Evolutionary conservation across 2,113 vertebrate species (phyloP).

Genomic region (Redunca redunca): DNA sequence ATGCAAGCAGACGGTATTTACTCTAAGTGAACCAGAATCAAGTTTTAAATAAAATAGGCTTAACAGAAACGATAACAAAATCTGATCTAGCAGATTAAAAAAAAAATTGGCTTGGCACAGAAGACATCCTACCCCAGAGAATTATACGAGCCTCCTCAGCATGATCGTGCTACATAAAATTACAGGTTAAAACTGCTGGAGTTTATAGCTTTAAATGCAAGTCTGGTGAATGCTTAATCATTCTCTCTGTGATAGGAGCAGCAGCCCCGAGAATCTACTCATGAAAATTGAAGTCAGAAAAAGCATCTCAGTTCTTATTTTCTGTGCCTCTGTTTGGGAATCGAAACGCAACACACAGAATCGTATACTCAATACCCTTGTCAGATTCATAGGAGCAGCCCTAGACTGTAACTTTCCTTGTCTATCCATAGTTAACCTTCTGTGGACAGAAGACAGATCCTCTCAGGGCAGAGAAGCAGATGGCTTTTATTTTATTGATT

Average conservation of each 20-base stretch:
- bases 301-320: neutral
- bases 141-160: neutral
- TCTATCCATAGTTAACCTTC: neutral
- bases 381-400: neutral
- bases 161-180: neutral
- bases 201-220: neutral
- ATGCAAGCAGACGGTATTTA: constrained; percentile 15
- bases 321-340: neutral
- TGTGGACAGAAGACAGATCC: neutral
- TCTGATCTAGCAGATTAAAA: neutral
- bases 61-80: constrained; percentile 28
- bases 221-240: neutral
- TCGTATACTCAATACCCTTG: fast-evolving
- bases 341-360: neutral
- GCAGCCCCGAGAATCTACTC: neutral
- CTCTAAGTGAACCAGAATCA: constrained; percentile 15
- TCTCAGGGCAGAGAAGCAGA: neutral
- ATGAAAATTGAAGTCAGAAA: neutral
- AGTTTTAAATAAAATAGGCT: constrained; percentile 60
- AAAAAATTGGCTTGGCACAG: neutral
- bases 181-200: neutral
- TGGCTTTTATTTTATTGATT: neutral
- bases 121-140: neutral
- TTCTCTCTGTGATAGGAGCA: neutral
- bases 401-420: fast-evolving